Evolutionary conservation across 2,797 vertebrate genomes (phyloP).

Genomic region (Atherinosoma microstoma): DNA sequence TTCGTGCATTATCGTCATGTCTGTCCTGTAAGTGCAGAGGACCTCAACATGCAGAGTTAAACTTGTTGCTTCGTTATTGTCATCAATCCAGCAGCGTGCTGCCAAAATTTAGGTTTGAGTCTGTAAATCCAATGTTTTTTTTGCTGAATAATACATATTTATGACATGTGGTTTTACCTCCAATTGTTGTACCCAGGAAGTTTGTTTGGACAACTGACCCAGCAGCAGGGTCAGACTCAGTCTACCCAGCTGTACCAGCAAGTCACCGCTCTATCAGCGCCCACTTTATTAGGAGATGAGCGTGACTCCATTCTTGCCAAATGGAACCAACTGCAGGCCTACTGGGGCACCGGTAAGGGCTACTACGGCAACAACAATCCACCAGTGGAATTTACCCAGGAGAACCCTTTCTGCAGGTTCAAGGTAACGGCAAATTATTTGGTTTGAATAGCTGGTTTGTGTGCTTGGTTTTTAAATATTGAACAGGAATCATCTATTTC

Average conservation of each 20-base stretch:
- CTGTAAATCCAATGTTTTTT: too few relatives aligned
- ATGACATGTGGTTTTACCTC: not conserved
- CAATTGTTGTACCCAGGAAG: constrained; percentile 72
- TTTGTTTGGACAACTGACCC: constrained; percentile 89
- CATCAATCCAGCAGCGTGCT: not conserved
- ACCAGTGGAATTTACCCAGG: constrained; percentile 94
- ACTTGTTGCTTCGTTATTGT: not conserved
- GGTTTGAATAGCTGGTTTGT: not conserved
- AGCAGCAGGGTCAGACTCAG: constrained; percentile 84
- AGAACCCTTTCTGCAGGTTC: constrained; percentile 98
- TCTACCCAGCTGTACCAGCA: constrained; percentile 94
- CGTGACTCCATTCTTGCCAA: constrained; percentile 96
- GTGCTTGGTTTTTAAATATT: not conserved
- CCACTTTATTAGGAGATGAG: constrained; percentile 93
- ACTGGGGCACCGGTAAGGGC: constrained; percentile 97
- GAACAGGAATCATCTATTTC: not conserved
- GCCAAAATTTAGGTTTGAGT: too few relatives aligned
- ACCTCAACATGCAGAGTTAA: not conserved
- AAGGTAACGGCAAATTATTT: constrained; percentile 83
- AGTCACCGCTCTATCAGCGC: constrained; percentile 94
- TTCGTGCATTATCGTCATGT: not conserved
- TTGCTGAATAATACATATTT: not conserved
- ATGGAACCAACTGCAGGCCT: constrained; percentile 99
- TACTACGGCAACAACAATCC: constrained; percentile 93
- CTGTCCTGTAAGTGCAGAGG: too few relatives aligned